A percentile compares a stretch with the other conserved stretches of the same genome.
Conservation (phyloP, 2,888 invertebrate species). For the Lissocephala sabroskyi region DNA sequence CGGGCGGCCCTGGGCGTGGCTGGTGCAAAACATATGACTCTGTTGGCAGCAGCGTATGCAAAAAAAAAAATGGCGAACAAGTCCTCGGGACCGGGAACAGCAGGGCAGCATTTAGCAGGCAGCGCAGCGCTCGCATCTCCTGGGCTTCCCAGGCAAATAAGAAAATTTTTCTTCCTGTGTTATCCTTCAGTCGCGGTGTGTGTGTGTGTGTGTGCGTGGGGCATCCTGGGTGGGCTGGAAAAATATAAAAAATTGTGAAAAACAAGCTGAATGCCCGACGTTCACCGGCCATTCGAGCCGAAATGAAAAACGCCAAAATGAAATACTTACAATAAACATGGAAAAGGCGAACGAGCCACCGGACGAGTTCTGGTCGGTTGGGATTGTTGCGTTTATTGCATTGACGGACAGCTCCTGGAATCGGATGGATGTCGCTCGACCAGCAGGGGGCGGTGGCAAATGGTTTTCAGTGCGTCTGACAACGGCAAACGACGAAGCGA, state of each 20-base stretch:
- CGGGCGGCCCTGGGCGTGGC: neutral
- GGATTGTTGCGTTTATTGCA: constrained; percentile 49
- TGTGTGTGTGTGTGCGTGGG: constrained; percentile 4
- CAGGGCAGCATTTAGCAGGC: constrained; percentile 36
- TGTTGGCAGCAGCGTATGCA: constrained; percentile 31
- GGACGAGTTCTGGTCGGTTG: neutral
- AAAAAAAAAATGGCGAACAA: constrained; percentile 12
- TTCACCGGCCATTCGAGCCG: constrained; percentile 21
- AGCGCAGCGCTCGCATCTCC: constrained; percentile 21
- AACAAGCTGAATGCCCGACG: constrained; percentile 27
- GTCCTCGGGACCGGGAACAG: constrained; percentile 23
- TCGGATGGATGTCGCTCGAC: neutral
- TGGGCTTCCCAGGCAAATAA: constrained; percentile 27
- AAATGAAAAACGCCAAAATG: constrained; percentile 47
- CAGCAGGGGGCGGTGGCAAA: neutral
- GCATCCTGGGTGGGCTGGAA: constrained; percentile 13
- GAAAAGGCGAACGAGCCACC: constrained; percentile 34
- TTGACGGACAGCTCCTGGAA: constrained; percentile 42
- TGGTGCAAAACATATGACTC: constrained; percentile 27
- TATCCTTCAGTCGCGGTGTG: neutral
- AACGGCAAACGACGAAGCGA: constrained; percentile 19
- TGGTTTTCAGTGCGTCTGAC: constrained; percentile 3
- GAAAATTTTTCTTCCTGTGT: constrained; percentile 18
- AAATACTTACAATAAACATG: constrained; percentile 62
- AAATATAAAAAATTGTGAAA: constrained; percentile 26